Conservation (phyloP, 2,113 vertebrate genomes). For the Anhinga rufa region DNA sequence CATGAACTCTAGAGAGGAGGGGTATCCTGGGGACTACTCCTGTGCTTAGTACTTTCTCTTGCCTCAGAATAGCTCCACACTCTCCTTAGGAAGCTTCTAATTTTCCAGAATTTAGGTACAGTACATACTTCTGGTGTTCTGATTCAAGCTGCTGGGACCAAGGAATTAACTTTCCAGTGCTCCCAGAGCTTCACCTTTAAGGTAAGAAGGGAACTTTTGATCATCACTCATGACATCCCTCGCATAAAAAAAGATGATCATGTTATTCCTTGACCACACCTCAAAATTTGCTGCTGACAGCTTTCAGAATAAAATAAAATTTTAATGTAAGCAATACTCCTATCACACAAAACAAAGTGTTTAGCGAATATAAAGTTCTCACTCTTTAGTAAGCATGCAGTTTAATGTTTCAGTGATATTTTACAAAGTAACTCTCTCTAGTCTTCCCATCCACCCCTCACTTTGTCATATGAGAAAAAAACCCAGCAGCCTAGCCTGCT, state of each 20-base stretch:
- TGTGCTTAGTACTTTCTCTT: not conserved
- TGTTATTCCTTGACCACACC: not conserved
- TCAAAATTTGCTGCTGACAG: not conserved
- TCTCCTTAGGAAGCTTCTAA: not conserved
- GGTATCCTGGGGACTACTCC: not conserved
- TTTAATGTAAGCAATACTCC: not conserved
- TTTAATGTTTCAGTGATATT: not conserved
- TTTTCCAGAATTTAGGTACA: not conserved
- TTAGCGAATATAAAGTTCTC: not conserved
- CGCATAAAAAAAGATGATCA: not conserved
- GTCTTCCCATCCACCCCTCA: not conserved
- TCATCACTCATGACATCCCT: not conserved
- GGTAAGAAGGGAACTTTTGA: not conserved
- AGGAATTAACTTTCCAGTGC: not conserved
- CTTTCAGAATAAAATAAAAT: not conserved
- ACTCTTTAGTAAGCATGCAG: not conserved
- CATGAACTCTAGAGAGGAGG: not conserved
- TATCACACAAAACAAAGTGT: not conserved
- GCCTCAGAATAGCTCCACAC: not conserved
- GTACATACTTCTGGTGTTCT: not conserved
- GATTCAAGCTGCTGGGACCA: not conserved
- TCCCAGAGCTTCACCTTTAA: not conserved
- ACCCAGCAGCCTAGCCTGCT: not conserved
- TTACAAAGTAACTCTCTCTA: not conserved
- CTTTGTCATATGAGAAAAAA: not conserved